phyloP scores from a whole-genome alignment of 1,140 invertebrate genomes.

The Vanessa atalanta region DNA sequence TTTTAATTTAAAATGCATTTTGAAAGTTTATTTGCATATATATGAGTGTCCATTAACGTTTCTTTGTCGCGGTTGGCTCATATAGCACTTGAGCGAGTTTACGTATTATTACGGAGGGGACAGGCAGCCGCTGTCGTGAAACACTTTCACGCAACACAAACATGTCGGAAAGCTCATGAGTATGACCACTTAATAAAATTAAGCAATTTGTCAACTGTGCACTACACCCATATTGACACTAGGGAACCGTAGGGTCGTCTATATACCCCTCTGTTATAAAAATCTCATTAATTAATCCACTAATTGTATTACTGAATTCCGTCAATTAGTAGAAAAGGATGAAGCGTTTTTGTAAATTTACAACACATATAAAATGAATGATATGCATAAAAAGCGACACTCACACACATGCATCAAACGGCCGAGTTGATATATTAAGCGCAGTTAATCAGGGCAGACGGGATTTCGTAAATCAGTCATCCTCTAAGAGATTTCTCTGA shows the following conservation, averaged over 20 bases:
- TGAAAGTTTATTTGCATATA: constrained; percentile 77
- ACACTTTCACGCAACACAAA: constrained; percentile 58
- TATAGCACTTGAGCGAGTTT: constrained; percentile 66
- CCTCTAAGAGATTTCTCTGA: constrained; percentile 53
- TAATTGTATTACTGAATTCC: constrained; percentile 16
- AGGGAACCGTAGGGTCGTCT: constrained; percentile 45
- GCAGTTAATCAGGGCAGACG: constrained; percentile 36
- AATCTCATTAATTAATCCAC: constrained; percentile 57
- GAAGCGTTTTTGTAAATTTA: constrained; percentile 20
- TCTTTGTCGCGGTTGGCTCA: constrained; percentile 65
- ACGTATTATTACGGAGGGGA: constrained; percentile 46
- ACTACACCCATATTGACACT: constrained; percentile 63
- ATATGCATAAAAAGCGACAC: constrained; percentile 9
- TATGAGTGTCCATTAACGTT: constrained; percentile 69
- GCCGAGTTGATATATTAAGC: constrained; percentile 31
- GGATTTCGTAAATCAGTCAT: constrained; percentile 63
- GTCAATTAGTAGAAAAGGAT: constrained; percentile 4
- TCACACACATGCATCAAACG: constrained; percentile 24
- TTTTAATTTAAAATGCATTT: constrained; percentile 79
- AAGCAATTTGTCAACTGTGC: constrained; percentile 73
- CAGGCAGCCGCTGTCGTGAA: constrained; percentile 38
- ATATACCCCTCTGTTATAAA: constrained; percentile 47
- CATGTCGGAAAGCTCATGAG: constrained; percentile 50
- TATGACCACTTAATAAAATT: constrained; percentile 76
- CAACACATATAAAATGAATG: constrained; percentile 16